phyloP scores from a whole-genome alignment of 2,113 vertebrate species.

The Otolemur garnettii region DNA sequence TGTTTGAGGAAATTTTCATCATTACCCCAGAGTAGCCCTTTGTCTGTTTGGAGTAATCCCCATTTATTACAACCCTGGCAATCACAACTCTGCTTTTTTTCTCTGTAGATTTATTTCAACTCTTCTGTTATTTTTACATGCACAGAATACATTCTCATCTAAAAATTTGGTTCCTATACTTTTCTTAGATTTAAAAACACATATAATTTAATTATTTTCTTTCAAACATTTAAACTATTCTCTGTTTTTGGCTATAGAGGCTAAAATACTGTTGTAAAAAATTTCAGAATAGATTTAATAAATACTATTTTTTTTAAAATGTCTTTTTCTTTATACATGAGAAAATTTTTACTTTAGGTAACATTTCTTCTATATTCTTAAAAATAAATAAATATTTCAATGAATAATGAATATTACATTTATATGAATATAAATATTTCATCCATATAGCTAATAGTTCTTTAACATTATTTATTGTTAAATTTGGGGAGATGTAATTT shows the following conservation, averaged over 20 bases:
- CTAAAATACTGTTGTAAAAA: not conserved
- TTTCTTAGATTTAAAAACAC: not conserved
- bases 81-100: not conserved
- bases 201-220: not conserved
- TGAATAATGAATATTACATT: not conserved
- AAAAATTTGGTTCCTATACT: not conserved
- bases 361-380: not conserved
- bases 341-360: not conserved
- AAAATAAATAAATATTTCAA: not conserved
- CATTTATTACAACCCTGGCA: rapidly evolving
- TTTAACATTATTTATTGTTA: not conserved
- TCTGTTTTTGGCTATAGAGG: not conserved
- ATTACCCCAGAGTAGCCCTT: not conserved
- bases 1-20: not conserved
- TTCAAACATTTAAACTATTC: not conserved
- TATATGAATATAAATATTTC: not conserved
- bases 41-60: not conserved
- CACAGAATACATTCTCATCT: not conserved
- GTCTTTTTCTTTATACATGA: not conserved
- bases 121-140: not conserved
- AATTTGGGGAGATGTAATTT: not conserved
- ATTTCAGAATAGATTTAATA: not conserved
- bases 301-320: not conserved
- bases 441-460: not conserved
- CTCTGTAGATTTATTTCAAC: not conserved